phyloP scores from a whole-genome alignment of 30 jellyfish, hydroid and myxozoan species.

The Aurelia aurita complex sp. Pacific region DNA sequence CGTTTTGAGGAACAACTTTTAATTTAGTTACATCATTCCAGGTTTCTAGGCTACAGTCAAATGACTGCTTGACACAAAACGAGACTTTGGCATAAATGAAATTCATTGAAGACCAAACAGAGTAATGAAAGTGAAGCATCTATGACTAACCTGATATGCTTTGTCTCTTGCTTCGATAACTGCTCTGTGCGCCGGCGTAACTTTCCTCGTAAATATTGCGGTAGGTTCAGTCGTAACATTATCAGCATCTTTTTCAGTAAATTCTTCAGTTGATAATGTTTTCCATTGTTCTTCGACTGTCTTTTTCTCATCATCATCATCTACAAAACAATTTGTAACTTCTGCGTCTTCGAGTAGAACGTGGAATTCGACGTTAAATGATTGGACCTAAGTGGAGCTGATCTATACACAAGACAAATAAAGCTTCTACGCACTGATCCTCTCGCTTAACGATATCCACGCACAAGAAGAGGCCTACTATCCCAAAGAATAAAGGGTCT shows the following conservation, averaged over 20 bases:
- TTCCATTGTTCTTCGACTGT: slow-evolving; percentile 23
- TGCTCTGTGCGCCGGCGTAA: slow-evolving; percentile 63
- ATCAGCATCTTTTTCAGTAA: neutral
- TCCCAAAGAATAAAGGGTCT: no score
- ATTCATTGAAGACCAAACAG: neutral
- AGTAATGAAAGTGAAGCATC: neutral
- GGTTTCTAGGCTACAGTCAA: no score
- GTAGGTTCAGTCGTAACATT: neutral
- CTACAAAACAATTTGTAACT: neutral
- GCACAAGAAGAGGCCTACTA: neutral
- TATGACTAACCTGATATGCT: slow-evolving; percentile 38
- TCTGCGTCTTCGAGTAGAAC: neutral
- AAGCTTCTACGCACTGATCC: neutral
- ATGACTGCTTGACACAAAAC: no score
- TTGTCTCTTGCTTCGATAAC: slow-evolving; percentile 66
- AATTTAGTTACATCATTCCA: no score
- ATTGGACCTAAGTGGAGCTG: neutral
- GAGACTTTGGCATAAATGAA: neutral
- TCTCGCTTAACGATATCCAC: neutral
- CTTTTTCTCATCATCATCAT: neutral
- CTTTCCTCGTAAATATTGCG: slow-evolving; percentile 13
- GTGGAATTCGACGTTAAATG: neutral
- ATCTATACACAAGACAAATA: neutral
- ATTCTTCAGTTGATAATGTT: slow-evolving; percentile 18
- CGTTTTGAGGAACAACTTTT: no score